Evolutionary conservation across 2,797 vertebrate species (phyloP).

Genomic region (Bradypodion ventrale): DNA sequence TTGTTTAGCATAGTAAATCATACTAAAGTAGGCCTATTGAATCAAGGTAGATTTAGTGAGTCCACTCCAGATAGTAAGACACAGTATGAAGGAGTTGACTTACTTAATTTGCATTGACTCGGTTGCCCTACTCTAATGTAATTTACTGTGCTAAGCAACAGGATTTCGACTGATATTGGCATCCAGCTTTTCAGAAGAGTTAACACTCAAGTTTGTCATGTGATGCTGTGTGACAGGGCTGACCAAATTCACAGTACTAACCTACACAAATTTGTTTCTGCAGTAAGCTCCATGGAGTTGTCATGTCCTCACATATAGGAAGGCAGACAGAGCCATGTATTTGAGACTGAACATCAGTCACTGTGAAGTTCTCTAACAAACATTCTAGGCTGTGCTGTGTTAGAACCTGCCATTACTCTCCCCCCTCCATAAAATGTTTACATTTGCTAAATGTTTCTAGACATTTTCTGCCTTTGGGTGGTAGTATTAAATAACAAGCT

Average conservation of each 20-base stretch:
- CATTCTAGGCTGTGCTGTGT: conserved; percentile 39
- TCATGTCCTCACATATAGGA: background rate
- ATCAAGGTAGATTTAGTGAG: too few species aligned
- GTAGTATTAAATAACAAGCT: conserved; percentile 60
- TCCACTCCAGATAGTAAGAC: too few species aligned
- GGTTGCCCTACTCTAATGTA: too few species aligned
- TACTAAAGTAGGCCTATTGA: too few species aligned
- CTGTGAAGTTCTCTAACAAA: background rate
- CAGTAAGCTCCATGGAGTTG: too few species aligned
- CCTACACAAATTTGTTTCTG: background rate
- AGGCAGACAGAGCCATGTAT: background rate
- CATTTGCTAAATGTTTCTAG: conserved; percentile 58
- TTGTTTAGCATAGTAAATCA: too few species aligned
- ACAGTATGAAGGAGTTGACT: too few species aligned
- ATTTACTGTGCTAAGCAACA: too few species aligned
- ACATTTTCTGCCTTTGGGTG: conserved; percentile 47
- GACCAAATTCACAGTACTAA: background rate
- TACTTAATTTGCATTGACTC: too few species aligned
- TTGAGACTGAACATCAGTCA: background rate
- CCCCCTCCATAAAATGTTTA: conserved; percentile 35
- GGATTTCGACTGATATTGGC: background rate
- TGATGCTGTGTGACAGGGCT: background rate
- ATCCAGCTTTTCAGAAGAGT: accelerated
- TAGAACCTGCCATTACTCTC: conserved; percentile 33
- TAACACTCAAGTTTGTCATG: background rate